Base-by-base conservation (phyloP, 1,140 invertebrate species). In the Drosophila elegans region DNA sequence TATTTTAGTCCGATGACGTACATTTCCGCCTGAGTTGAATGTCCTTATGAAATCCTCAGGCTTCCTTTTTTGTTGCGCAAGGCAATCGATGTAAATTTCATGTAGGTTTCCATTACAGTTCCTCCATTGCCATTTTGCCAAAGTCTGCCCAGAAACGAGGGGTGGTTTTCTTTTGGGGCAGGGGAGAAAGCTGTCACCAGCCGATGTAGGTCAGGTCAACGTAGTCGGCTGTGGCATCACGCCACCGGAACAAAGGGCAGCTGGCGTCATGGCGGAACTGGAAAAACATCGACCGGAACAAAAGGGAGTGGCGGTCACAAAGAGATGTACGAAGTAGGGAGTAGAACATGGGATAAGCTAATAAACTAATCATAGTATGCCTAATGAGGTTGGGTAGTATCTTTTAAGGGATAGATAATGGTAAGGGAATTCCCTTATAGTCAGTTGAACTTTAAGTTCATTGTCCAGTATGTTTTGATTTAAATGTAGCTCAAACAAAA, bases 71-170 rank as follows among this genome's bases (percentile, higher is more conserved):
- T 63, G 56, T 63, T 72, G 55, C 59, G 46, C 75, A 72, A 76
- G 55, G 39, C 41, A 60, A 66, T 61, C 60, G 66, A 61, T 67
- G 56, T 74, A 80, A 66, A 73, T 66, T 45, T 51, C 42, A 52
- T 68, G 48, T 71, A 21, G 63, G 64, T 53, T 79, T 76, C 66
- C 82, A 88, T 76, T 81, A 75, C 64, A 76, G 48, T 55, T 34
- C 1, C 49, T 52, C 9, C 48, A 5, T 59, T 41, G 41, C 46
- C 45, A 49, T 74, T 82, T 78, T 55, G 61, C 66, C 54, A 75
- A 75, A 72, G 63, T 63, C 77, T 61, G 71, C 57, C 48, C 45
- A 61, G 49, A 13, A n/a, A n/a, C 25, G 21, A 44, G 21, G 39
- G 39, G 34, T 68, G 64, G 46, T 67, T 60, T 38, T 13, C 29